phyloP scores from a whole-genome alignment of 2,113 vertebrate genomes.

The Lontra canadensis region DNA sequence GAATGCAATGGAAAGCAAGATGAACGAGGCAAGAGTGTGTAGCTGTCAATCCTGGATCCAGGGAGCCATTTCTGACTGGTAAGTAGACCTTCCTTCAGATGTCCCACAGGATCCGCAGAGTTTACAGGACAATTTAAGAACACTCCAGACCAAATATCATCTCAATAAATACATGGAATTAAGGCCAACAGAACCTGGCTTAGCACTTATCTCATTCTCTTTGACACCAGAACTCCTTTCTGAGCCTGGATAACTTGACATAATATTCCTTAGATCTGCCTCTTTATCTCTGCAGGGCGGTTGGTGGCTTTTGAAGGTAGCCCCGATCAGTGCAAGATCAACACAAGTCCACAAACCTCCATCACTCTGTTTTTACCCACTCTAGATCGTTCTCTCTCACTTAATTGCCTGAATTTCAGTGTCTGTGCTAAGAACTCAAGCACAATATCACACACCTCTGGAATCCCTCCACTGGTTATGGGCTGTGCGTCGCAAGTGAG shows the following conservation, averaged over 20 bases:
- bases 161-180: not conserved
- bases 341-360: not conserved
- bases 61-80: not conserved
- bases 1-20: not conserved
- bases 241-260: not conserved
- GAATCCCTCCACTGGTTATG: not conserved
- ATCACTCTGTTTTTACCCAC: not conserved
- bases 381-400: not conserved
- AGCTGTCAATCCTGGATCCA: not conserved
- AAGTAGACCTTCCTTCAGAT: not conserved
- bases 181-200: not conserved
- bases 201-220: not conserved
- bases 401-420: conserved; percentile 9
- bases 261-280: not conserved
- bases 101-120: not conserved
- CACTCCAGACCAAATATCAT: not conserved
- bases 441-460: not conserved
- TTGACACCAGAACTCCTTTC: not conserved
- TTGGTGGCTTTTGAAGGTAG: not conserved
- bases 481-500: not conserved
- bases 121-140: not conserved
- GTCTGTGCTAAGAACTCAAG: conserved; percentile 20
- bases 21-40: not conserved
- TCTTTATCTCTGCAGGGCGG: not conserved
- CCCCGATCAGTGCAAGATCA: not conserved